Percentiles rank a stretch among this genome's conserved stretches.
Conservation (phyloP, 2,888 invertebrate genomes). For the Ochropleura leucogaster region DNA sequence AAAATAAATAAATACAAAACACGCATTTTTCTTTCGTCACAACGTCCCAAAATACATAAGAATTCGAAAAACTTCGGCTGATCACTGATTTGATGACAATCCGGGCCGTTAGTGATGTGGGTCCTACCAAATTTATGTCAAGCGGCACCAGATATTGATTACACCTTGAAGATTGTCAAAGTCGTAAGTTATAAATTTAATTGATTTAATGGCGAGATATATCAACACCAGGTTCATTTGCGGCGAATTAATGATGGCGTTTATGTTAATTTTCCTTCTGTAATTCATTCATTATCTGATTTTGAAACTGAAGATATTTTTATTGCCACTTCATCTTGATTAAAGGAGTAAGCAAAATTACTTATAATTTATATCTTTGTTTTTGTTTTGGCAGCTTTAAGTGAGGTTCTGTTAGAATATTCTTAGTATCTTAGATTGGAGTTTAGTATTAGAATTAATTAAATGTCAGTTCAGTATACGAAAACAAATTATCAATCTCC, state of each 20-base stretch:
- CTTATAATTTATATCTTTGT: conserved; percentile 59
- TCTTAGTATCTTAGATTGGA: conserved; percentile 2
- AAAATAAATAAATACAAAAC: conserved; percentile 21
- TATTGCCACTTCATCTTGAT: conserved; percentile 51
- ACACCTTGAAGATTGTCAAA: conserved; percentile 75
- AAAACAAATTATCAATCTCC: conserved; percentile 17
- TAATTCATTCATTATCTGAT: conserved; percentile 59
- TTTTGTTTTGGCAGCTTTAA: conserved; percentile 40
- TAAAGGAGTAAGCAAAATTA: conserved; percentile 44
- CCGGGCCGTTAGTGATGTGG: conserved; percentile 77
- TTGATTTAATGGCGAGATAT: conserved; percentile 78
- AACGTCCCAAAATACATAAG: conserved; percentile 41
- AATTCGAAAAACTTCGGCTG: conserved; percentile 67
- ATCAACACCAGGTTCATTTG: conserved; percentile 74
- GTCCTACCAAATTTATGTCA: conserved; percentile 82
- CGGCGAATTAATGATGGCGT: conserved; percentile 71
- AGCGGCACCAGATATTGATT: conserved; percentile 78
- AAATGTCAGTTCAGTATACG: conserved; percentile 5
- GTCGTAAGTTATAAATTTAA: conserved; percentile 75
- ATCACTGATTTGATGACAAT: conserved; percentile 79
- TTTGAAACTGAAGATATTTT: conserved; percentile 54
- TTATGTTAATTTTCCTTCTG: conserved; percentile 62
- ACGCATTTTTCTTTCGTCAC: conserved; percentile 27
- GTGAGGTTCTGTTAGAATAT: conserved; percentile 21
- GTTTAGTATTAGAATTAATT: conserved; percentile 16